Evolutionary conservation across 1,140 invertebrate species (phyloP), one percentile per base, ranked within the genome.

Genomic region (Drosophila nannoptera): DNA sequence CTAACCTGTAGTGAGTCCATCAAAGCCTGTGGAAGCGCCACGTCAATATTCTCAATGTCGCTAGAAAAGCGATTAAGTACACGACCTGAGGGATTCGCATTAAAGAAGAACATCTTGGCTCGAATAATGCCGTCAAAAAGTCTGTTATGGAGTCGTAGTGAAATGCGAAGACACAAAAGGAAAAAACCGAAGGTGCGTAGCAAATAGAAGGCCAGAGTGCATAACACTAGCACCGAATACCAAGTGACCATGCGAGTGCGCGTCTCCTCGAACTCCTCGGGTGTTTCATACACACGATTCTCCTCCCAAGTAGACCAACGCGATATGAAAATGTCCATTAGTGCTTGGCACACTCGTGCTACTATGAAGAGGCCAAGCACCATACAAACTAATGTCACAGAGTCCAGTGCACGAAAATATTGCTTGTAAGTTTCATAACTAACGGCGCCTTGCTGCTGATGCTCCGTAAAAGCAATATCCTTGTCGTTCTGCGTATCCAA

Each of bases 61-160:
- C 96, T 95, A 0, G 95, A 95, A 90, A 96, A 97, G 40, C 96
- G 90, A 87, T 97, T 97, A 5, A 97, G 90, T 53, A 97, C 95
- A 4, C 95, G 90, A 5, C 94, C 95, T 66, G 91, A 91, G 4
- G 95, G 32, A 52, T 22, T 94, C 88, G 97, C 97, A 73, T 97
- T 96, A 89, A 98, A 98, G 90, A 98, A 98, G 5, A 92, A 91
- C 92, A 98, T 97, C 0, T 94, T 95, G 0, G 95, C 94, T 4
- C 94, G 91, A 29, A 97, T 92, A 1, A 98, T 92, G 48, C 93
- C 94, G 11, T 90, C 89, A 80, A 98, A 98, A 94, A 98, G 97
- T 5, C 89, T 90, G 78, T 97, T 94, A 81, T 98, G 97, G 3
- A 97, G 90, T 14, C 90, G 93, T 48, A 93, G 92, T 0, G 96